Evolutionary conservation across 1,140 invertebrate species (phyloP).

Genomic region (Drosophila littoralis): DNA sequence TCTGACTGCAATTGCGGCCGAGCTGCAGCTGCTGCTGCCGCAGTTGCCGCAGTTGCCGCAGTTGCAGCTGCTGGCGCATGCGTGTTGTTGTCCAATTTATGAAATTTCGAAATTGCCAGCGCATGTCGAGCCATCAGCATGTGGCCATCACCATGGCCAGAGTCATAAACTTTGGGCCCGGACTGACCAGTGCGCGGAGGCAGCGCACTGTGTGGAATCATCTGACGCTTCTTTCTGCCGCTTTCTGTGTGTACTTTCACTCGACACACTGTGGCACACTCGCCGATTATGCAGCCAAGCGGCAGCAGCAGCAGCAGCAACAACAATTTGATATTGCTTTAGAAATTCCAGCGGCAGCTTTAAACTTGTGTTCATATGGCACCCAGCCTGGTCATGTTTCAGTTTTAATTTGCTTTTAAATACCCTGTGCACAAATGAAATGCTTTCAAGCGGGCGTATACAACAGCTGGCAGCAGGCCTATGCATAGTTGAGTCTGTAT

Average conservation of each 20-base stretch:
- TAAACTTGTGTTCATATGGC: constrained; percentile 43
- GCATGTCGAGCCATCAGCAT: constrained; percentile 44
- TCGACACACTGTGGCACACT: constrained; percentile 56
- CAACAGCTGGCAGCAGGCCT: too few relatives aligned
- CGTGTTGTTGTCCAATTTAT: constrained; percentile 65
- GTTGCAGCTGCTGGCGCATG: constrained; percentile 48
- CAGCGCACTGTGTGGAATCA: constrained; percentile 34
- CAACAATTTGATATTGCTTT: constrained; percentile 39
- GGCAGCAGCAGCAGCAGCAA: constrained; percentile 26
- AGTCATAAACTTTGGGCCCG: constrained; percentile 44
- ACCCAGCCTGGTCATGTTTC: constrained; percentile 55
- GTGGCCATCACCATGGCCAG: constrained; percentile 40
- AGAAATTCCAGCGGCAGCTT: constrained; percentile 58
- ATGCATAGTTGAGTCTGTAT: too few relatives aligned
- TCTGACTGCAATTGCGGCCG: constrained; percentile 44
- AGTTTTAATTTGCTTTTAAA: constrained; percentile 49
- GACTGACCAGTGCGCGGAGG: constrained; percentile 38
- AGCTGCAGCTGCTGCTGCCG: constrained; percentile 22
- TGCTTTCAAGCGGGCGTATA: not conserved
- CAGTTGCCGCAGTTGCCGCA: constrained; percentile 20
- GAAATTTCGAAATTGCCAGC: constrained; percentile 57
- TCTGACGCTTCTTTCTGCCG: constrained; percentile 52
- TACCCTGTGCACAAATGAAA: not conserved
- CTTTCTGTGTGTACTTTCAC: constrained; percentile 75
- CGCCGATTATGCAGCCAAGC: constrained; percentile 70